phyloP scores from a whole-genome alignment of 2,797 vertebrate species.

The Sebastes hubbsi region DNA sequence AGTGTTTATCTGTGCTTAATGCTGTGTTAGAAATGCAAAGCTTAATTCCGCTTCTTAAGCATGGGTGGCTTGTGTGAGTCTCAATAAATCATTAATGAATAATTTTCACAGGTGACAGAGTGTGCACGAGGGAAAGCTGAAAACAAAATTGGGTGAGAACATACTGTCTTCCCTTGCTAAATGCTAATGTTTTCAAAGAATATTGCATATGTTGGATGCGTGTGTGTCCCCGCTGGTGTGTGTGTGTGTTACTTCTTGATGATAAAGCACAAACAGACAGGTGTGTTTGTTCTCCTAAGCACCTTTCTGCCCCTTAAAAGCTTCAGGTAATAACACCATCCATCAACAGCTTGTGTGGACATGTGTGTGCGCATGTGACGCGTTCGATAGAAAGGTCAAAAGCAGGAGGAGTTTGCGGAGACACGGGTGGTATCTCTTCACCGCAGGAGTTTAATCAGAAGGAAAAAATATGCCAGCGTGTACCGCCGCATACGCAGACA shows the following conservation, averaged over 20 bases:
- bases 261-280: slow-evolving; percentile 75
- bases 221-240: neutral
- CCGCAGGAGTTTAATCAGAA: slow-evolving; percentile 67
- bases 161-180: slow-evolving; percentile 36
- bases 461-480: slow-evolving; percentile 40
- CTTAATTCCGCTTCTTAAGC: slow-evolving; percentile 61
- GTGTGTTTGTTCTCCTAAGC: slow-evolving; percentile 79
- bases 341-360: slow-evolving; percentile 60
- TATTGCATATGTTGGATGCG: neutral
- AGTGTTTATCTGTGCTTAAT: slow-evolving; percentile 59
- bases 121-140: slow-evolving; percentile 35
- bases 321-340: slow-evolving; percentile 79
- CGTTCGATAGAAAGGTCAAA: slow-evolving; percentile 69
- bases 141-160: slow-evolving; percentile 56
- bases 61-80: slow-evolving; percentile 51
- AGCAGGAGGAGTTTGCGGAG: slow-evolving; percentile 50
- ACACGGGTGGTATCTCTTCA: slow-evolving; percentile 60
- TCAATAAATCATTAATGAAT: slow-evolving; percentile 78
- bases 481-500: neutral
- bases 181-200: slow-evolving; percentile 39
- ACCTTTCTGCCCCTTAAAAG: slow-evolving; percentile 77
- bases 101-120: slow-evolving; percentile 76
- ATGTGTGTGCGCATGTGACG: slow-evolving; percentile 12
- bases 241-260: slow-evolving; percentile 58
- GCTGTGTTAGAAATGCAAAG: slow-evolving; percentile 66